phyloP scores from a whole-genome alignment of 2,888 invertebrate species.

The Parthenolecanium corni region DNA sequence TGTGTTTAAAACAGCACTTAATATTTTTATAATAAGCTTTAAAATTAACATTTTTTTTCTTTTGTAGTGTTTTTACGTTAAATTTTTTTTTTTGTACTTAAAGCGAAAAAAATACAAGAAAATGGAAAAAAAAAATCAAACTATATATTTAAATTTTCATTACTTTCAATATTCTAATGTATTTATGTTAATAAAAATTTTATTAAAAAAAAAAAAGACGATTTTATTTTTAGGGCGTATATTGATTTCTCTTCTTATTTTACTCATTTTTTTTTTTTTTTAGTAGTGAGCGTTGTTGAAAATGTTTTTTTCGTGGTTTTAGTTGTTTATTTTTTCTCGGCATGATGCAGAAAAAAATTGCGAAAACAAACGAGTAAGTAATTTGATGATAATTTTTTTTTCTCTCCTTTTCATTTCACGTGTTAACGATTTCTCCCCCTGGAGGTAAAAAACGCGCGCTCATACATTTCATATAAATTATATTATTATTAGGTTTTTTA shows the following conservation, averaged over 20 bases:
- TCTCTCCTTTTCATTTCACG: no score
- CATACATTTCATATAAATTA: no score
- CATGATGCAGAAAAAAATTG: neutral
- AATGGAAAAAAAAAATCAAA: slow-evolving; percentile 14
- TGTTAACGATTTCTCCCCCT: no score
- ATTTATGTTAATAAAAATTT: slow-evolving; percentile 24
- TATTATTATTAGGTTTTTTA: no score
- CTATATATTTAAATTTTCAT: slow-evolving; percentile 24
- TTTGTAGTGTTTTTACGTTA: slow-evolving; percentile 16
- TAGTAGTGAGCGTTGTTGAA: neutral
- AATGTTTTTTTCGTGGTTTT: neutral
- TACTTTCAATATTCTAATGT: slow-evolving; percentile 26
- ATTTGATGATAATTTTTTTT: no score
- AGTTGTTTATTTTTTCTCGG: no score
- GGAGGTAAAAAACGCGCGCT: no score
- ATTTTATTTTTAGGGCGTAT: neutral
- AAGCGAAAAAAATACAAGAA: neutral
- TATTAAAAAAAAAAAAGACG: slow-evolving; percentile 2
- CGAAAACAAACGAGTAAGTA: neutral
- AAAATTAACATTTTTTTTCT: neutral
- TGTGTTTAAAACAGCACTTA: slow-evolving; percentile 18
- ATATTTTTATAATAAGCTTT: slow-evolving; percentile 17
- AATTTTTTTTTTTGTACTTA: slow-evolving; percentile 26
- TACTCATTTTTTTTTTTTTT: neutral
- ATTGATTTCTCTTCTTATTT: neutral